Conservation (phyloP, 2,113 vertebrate genomes). For the Pristiophorus japonicus region DNA sequence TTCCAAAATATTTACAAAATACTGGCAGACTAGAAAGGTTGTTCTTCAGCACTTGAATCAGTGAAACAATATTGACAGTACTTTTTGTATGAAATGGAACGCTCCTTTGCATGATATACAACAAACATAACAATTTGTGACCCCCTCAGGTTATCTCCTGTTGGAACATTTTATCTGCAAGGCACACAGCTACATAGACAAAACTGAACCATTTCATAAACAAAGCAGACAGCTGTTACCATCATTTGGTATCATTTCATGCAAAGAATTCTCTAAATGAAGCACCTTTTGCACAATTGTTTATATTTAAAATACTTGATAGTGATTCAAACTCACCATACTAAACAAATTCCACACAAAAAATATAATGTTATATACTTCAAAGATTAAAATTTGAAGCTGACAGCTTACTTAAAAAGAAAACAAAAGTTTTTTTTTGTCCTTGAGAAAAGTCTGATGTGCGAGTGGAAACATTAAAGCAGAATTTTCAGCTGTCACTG, state of each 20-base stretch:
- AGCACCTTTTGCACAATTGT: not conserved
- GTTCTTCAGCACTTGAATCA: not conserved
- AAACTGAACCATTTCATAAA: not conserved
- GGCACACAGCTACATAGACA: not conserved
- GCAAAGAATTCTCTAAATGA: not conserved
- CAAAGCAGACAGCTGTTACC: not conserved
- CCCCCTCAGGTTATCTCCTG: not conserved
- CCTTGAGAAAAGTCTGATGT: constrained; percentile 68
- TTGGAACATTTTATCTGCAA: not conserved
- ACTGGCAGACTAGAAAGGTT: not conserved
- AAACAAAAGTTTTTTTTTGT: constrained; percentile 60
- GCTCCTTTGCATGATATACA: not conserved
- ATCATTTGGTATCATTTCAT: not conserved
- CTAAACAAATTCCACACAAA: not conserved
- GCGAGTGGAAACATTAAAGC: constrained; percentile 66
- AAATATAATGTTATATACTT: not conserved
- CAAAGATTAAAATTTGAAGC: constrained; percentile 27
- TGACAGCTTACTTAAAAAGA: constrained; percentile 48
- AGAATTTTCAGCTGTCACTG: constrained; percentile 70
- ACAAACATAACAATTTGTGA: not conserved
- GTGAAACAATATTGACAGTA: not conserved
- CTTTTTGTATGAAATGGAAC: not conserved
- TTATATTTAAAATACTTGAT: not conserved
- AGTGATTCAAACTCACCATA: not conserved
- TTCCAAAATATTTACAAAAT: constrained; percentile 20